Evolutionary conservation across 2,797 vertebrate species (phyloP).

Genomic region (Meda fulgida): DNA sequence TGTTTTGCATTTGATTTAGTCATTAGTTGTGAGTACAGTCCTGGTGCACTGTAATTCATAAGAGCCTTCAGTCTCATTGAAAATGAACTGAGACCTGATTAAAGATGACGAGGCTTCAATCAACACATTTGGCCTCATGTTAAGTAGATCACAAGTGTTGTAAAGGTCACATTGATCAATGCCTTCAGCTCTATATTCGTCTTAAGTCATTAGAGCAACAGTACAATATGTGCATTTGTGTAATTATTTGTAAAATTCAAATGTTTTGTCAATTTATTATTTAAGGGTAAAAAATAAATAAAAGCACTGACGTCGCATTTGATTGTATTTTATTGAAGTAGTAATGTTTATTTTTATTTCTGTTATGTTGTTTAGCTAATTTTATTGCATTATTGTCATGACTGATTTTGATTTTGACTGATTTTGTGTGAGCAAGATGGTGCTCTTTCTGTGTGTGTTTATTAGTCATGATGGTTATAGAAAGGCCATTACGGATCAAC

Average conservation of each 20-base stretch:
- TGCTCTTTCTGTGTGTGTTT: not conserved
- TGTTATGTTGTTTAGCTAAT: not conserved
- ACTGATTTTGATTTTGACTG: not conserved
- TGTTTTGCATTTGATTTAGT: not conserved
- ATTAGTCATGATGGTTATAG: too few relatives aligned
- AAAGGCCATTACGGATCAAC: not conserved
- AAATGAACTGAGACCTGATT: not conserved
- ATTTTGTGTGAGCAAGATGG: not conserved
- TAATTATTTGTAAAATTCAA: too few relatives aligned
- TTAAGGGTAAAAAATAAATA: not conserved
- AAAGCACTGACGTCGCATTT: not conserved
- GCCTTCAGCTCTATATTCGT: not conserved
- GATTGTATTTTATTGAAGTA: not conserved
- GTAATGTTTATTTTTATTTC: not conserved
- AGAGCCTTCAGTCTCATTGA: not conserved
- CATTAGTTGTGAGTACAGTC: not conserved
- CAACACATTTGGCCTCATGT: not conserved
- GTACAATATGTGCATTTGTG: not conserved
- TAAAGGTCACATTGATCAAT: constrained; percentile 28
- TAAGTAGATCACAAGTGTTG: constrained; percentile 3
- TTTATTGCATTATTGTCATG: not conserved
- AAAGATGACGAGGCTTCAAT: not conserved
- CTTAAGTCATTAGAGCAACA: constrained; percentile 8
- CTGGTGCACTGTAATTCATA: not conserved
- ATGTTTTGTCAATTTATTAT: not conserved